These are phyloP conservation scores for Myathropa florea DNA, from an alignment of 2,888 invertebrate genomes.

Conservation along the genomic window DNA sequence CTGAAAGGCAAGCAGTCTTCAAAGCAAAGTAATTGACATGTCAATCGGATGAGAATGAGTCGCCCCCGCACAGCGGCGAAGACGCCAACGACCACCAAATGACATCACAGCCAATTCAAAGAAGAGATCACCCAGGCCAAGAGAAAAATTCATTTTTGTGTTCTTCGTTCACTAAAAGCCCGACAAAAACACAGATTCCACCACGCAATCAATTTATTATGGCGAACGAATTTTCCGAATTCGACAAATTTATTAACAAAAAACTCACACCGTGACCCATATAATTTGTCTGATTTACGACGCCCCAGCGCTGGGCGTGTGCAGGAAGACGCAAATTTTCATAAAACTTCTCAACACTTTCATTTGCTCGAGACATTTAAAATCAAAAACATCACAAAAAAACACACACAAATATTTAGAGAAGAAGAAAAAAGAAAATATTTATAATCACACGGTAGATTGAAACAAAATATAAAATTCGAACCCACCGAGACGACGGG, in stretches of 20 bases:
- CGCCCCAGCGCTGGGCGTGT: constrained; percentile 8
- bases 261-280: constrained; percentile 25
- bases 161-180: background rate
- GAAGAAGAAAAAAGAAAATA: constrained; percentile 2
- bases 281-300: constrained; percentile 31
- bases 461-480: constrained; percentile 6
- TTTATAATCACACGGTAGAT: constrained; percentile 15
- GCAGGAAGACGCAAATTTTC: constrained; percentile 4
- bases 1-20: background rate
- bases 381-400: background rate
- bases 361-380: background rate
- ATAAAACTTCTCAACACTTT: constrained; percentile 15
- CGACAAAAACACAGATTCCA: constrained; percentile 7
- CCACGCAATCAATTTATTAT: constrained; percentile 34
- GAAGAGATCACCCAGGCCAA: background rate
- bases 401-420: background rate
- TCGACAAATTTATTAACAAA: constrained; percentile 22
- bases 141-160: too few relatives aligned
- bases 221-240: constrained; percentile 1
- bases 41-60: background rate
- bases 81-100: background rate
- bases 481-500: background rate
- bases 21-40: background rate
- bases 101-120: background rate
- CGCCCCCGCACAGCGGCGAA: background rate